Percentiles rank a stretch among this genome's conserved stretches.
These are phyloP conservation scores for Drosophila pseudotalamancana DNA, from an alignment of 2,888 invertebrate genomes.

Conservation along the genomic window DNA sequence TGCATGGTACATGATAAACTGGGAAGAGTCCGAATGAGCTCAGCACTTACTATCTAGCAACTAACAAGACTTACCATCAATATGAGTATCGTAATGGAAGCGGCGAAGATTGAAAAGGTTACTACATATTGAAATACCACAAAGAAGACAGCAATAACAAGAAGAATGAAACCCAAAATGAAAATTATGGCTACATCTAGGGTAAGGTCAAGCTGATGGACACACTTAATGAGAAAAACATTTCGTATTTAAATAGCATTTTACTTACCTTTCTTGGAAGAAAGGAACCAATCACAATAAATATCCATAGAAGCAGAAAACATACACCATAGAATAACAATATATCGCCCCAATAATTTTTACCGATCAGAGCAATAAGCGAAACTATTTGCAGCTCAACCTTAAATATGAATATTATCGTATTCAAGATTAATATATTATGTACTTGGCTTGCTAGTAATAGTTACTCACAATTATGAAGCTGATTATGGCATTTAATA, in stretches of 20 bases:
- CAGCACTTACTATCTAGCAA: background rate
- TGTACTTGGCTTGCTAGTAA: fast-evolving
- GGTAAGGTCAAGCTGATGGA: conserved; percentile 49
- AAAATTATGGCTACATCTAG: conserved; percentile 59
- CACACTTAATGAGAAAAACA: background rate
- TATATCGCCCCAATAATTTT: conserved; percentile 36
- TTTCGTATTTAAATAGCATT: background rate
- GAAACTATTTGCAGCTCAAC: conserved; percentile 62
- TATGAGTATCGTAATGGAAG: conserved; percentile 25
- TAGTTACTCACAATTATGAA: conserved; percentile 50
- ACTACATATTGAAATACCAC: conserved; percentile 19
- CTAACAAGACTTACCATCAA: conserved; percentile 36
- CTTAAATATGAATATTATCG: conserved; percentile 11
- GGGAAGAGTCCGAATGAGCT: fast-evolving
- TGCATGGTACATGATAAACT: conserved; percentile 64
- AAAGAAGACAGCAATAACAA: conserved; percentile 35
- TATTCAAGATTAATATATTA: background rate
- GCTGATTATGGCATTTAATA: conserved; percentile 15
- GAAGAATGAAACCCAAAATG: conserved; percentile 46
- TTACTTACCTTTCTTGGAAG: conserved; percentile 38
- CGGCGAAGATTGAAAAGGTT: background rate
- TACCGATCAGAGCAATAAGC: conserved; percentile 37
- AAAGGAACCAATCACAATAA: conserved; percentile 32
- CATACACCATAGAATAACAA: conserved; percentile 30
- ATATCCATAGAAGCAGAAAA: conserved; percentile 8